Base-by-base conservation (phyloP, 2,113 vertebrate species). In the Xenopus tropicalis region DNA sequence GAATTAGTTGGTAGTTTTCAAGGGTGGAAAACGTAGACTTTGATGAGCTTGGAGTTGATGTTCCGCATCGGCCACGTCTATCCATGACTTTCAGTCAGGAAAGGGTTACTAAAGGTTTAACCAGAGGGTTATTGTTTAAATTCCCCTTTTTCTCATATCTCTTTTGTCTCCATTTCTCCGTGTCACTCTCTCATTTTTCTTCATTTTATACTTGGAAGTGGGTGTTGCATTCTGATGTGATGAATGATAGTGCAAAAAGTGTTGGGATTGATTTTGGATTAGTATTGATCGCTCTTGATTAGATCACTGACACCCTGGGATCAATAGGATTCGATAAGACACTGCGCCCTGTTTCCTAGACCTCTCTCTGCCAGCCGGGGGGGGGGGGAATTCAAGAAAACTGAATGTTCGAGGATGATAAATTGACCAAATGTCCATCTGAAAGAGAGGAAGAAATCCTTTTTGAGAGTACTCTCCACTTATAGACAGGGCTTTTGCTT, bases 181-280 rank as follows among this genome's bases (percentile, higher is more conserved):
- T 82, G 48, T 81, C 82, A 75, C 19, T 23, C 52, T 1, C 1
- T 77, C 75, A 12, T 76, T 81, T 67, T 77, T 82, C 65, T 81
- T 83, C 78, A 82, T 80, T 77, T 77, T 10, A n/a, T 48, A 44
- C 70, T 72, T 83, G 43, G 81, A 86, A 66, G 88, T 90, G 88
- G 84, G 85, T 88, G 82, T 81, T 62, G 74, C 88, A 84, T 88
- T 87, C 81, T 81, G 57, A 85, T 90, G 85, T 91, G 90, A 89
- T 80, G 73, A 88, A 88, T 91, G 85, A 77, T 86, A 81, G 82
- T 79, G 80, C 77, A 85, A 82, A 76, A 78, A 86, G 72, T 74
- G 82, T 84, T 86, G 84, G 82, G 88, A 90, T 90, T 88, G 88
- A 91, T 91, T 90, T 89, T 83, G 83, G 84, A 87, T 91, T 89